Evolutionary conservation across 2,113 vertebrate genomes (phyloP).

Genomic region (Scartelaos histophorus): DNA sequence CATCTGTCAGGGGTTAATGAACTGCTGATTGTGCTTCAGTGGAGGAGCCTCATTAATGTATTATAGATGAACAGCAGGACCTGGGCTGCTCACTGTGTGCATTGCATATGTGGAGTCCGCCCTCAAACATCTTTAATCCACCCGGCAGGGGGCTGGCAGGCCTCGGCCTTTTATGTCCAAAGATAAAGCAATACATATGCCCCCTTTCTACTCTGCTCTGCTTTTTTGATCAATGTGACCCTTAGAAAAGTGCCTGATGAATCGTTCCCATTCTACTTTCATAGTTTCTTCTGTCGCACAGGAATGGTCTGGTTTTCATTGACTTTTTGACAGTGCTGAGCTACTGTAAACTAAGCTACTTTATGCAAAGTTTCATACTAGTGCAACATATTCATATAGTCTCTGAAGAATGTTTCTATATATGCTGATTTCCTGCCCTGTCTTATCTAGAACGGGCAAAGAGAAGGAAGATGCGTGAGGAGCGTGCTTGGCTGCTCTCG

Average conservation of each 20-base stretch:
- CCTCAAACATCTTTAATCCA: constrained; percentile 70
- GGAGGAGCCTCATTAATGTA: constrained; percentile 72
- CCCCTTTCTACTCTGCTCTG: constrained; percentile 29
- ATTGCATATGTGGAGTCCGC: constrained; percentile 61
- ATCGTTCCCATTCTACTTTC: constrained; percentile 43
- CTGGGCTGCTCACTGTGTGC: constrained; percentile 59
- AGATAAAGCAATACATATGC: constrained; percentile 65
- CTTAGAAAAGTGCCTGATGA: constrained; percentile 48
- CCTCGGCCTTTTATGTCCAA: constrained; percentile 65
- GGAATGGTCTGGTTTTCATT: background rate
- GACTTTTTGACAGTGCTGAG: constrained; percentile 6
- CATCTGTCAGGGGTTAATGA: constrained; percentile 76
- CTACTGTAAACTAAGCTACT: constrained; percentile 18
- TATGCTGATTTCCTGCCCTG: constrained; percentile 17
- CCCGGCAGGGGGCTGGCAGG: constrained; percentile 54
- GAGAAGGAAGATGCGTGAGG: constrained; percentile 91
- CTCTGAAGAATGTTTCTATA: background rate
- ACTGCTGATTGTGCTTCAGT: constrained; percentile 70
- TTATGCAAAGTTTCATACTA: constrained; percentile 16
- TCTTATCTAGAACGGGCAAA: constrained; percentile 85
- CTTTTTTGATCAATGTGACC: constrained; percentile 68
- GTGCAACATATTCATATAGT: constrained; percentile 8
- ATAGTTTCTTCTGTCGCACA: constrained; percentile 25
- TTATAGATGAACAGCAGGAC: constrained; percentile 74
- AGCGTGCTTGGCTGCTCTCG: constrained; percentile 90